Evolutionary conservation across 2,113 vertebrate species (phyloP), one percentile per base, ranked within the genome.

Genomic region (Pogona vitticeps): DNA sequence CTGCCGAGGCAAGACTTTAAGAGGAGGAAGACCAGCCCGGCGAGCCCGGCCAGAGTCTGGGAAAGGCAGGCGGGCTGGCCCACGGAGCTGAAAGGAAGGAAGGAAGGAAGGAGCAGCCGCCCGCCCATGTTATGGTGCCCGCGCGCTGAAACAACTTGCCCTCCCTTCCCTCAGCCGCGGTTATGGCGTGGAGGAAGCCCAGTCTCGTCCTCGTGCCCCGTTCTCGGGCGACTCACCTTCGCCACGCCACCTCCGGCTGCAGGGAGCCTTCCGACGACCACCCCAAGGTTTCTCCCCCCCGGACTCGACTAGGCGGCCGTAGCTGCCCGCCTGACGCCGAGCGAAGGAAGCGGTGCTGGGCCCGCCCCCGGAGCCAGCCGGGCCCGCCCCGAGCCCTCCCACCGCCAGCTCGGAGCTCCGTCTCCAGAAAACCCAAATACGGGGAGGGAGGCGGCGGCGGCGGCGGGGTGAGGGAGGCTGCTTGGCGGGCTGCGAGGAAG

Each of bases 321-420:
- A 31, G 8, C 85, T 80, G 85, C 56, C 38, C 73, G 46, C 38
- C 85, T 63, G 85, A 46, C 70, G 85, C 38, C 58, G 9, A 33
- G 68, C 36, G 26, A 68, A 28, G 28, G 31, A 3, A 61, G 76
- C 17, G 9, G 40, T 3, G 26, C 26, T 59, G 58, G 33, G 46
- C 65, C 84, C 76, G 56, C 52, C 85, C 58, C 68, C 17, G 8
- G 65, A 59, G 28, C 52, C 36, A 26, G 9, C 33, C 23, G n/a
- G 65, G 67, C 36, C 84, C 76, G 46, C 84, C 84, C 36, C 26
- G 31, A 8, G 46, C 67, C 85, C 67, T 42, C 68, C 68, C 68
- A 7, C 85, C 6, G 77, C 77, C 77, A 21, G 56, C 77, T 6
- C 83, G 36, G 68, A 18, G 67, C 85, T 73, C 85, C 77, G 85